Evolutionary conservation across 2,888 invertebrate genomes (phyloP).

Genomic region (Osedax fenrisi): DNA sequence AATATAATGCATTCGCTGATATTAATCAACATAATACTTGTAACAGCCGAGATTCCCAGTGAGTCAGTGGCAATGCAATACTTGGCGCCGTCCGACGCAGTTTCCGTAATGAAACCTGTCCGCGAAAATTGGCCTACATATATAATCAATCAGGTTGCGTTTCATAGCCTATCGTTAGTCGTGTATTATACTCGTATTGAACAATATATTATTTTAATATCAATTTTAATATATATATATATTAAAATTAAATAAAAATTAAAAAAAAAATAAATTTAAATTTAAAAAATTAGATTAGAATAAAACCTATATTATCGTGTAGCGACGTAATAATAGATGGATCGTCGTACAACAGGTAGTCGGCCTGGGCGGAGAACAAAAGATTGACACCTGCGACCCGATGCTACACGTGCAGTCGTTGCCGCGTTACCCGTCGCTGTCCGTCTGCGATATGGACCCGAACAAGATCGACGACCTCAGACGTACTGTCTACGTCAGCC

Average conservation of each 20-base stretch:
- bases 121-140: slow-evolving; percentile 73
- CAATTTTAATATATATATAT: no score
- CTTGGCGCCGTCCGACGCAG: slow-evolving; percentile 75
- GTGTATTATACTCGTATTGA: background rate
- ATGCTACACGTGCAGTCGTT: slow-evolving; percentile 65
- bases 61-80: slow-evolving; percentile 83
- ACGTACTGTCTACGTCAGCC: slow-evolving; percentile 74
- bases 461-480: slow-evolving; percentile 87
- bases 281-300: no score
- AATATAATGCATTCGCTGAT: no score
- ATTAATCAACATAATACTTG: slow-evolving; percentile 5
- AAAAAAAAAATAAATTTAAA: no score
- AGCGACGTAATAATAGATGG: no score
- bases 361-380: slow-evolving; percentile 40
- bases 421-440: slow-evolving; percentile 69
- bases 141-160: slow-evolving; percentile 63
- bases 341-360: slow-evolving; percentile 42
- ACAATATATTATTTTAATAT: slow-evolving; percentile 6
- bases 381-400: slow-evolving; percentile 62
- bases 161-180: background rate
- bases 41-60: slow-evolving; percentile 73
- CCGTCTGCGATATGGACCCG: slow-evolving; percentile 57
- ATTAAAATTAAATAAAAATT: no score
- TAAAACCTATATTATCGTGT: no score
- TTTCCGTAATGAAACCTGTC: slow-evolving; percentile 67